These are phyloP conservation scores for Pao palembangensis DNA, from an alignment of 2,113 vertebrate genomes.

Conservation along the genomic window DNA sequence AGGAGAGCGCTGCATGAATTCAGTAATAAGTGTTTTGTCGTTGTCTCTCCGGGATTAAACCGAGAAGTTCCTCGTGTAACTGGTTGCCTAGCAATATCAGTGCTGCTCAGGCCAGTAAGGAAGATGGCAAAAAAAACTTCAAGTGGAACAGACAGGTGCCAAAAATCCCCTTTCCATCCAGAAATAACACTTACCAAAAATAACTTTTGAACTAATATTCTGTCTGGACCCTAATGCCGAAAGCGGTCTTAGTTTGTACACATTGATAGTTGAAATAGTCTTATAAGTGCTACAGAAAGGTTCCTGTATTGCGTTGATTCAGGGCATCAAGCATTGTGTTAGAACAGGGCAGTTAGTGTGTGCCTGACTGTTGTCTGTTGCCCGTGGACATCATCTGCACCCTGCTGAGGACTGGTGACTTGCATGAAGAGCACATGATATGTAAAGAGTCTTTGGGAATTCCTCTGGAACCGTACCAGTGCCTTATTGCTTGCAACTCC, in stretches of 20 bases:
- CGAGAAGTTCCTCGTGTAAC: conserved; percentile 85
- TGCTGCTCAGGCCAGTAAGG: conserved; percentile 78
- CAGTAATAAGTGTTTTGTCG: conserved; percentile 60
- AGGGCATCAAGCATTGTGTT: background rate
- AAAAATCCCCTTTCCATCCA: conserved; percentile 43
- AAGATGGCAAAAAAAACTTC: conserved; percentile 76
- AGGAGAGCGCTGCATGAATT: conserved; percentile 23
- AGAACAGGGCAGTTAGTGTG: conserved; percentile 9
- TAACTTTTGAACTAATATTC: background rate
- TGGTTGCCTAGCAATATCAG: conserved; percentile 85
- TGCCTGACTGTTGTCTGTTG: conserved; percentile 8
- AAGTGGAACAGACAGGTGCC: conserved; percentile 85
- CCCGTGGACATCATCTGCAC: conserved; percentile 38
- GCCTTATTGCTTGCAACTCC: conserved; percentile 53
- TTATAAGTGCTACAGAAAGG: background rate
- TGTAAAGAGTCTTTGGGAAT: conserved; percentile 32
- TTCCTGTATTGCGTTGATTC: background rate
- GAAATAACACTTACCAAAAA: conserved; percentile 7
- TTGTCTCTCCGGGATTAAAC: conserved; percentile 82
- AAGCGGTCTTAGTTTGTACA: background rate
- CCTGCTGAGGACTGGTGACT: conserved; percentile 38
- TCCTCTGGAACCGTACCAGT: conserved; percentile 35
- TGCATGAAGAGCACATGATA: conserved; percentile 42
- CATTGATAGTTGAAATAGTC: background rate
- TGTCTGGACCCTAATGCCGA: background rate